phyloP scores from a whole-genome alignment of 2,797 vertebrate genomes.

The Squalus acanthias region DNA sequence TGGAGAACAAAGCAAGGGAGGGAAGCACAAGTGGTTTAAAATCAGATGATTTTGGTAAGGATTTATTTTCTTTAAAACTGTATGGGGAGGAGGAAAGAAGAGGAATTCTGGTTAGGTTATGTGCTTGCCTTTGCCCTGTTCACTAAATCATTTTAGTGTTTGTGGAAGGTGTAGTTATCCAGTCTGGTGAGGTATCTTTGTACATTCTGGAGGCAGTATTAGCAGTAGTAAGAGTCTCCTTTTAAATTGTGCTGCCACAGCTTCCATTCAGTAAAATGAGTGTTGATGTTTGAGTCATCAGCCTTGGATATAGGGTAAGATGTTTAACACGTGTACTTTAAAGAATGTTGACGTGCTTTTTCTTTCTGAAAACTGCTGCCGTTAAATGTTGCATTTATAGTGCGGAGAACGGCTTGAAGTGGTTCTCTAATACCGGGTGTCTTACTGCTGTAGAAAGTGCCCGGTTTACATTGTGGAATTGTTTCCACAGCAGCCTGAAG shows the following conservation, averaged over 20 bases:
- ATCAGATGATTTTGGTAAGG: conserved; percentile 26
- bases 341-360: not conserved
- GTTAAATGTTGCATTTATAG: not conserved
- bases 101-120: not conserved
- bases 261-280: not conserved
- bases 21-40: not conserved
- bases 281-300: not conserved
- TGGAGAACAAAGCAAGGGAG: conserved; percentile 27
- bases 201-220: not conserved
- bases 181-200: not conserved
- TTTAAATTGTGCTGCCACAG: not conserved
- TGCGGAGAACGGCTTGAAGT: not conserved
- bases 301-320: not conserved
- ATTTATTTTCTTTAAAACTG: not conserved
- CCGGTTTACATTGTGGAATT: not conserved
- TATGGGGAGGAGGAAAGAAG: not conserved
- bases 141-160: not conserved
- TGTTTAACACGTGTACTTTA: not conserved
- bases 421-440: not conserved
- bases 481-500: not conserved
- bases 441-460: not conserved
- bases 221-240: not conserved
- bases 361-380: not conserved
- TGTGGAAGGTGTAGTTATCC: not conserved
- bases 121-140: not conserved